Evolutionary conservation across 2,113 vertebrate genomes (phyloP).

Genomic region (Reinhardtius hippoglossoides): DNA sequence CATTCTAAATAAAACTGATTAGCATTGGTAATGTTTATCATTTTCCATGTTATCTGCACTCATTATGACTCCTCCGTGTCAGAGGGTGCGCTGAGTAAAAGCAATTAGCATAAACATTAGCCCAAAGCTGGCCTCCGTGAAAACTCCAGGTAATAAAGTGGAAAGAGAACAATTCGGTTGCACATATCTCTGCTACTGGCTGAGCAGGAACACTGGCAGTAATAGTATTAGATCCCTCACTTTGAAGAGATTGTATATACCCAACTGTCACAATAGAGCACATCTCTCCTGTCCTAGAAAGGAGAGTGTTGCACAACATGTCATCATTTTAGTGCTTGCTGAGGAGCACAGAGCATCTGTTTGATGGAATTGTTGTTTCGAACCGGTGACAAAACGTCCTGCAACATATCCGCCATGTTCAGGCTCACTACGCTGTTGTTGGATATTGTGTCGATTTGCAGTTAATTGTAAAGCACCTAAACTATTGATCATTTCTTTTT

Average conservation of each 20-base stretch:
- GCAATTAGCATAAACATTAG: constrained; percentile 62
- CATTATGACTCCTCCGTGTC: constrained; percentile 54
- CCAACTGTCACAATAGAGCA: constrained; percentile 59
- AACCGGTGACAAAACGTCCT: constrained; percentile 16
- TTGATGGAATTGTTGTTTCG: constrained; percentile 19
- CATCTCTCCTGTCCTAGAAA: constrained; percentile 43
- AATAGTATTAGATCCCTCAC: constrained; percentile 52
- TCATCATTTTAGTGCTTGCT: constrained; percentile 53
- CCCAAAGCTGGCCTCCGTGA: constrained; percentile 26
- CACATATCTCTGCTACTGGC: constrained; percentile 43
- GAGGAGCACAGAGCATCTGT: background rate
- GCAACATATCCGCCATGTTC: background rate
- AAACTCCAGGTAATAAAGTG: constrained; percentile 39
- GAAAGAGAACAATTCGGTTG: constrained; percentile 26
- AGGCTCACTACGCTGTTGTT: background rate
- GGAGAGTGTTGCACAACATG: constrained; percentile 49
- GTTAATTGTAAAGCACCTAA: background rate
- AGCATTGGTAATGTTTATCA: constrained; percentile 40
- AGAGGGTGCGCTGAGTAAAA: constrained; percentile 44
- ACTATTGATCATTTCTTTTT: background rate
- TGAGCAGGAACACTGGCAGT: constrained; percentile 39
- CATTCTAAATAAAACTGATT: constrained; percentile 33
- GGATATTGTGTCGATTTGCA: background rate
- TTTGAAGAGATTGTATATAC: constrained; percentile 60
- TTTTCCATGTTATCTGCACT: constrained; percentile 31